A percentile compares a stretch with the other conserved stretches of the same genome.
Evolutionary conservation across 2,888 invertebrate genomes (phyloP).

Genomic region (Atethmia centrago): DNA sequence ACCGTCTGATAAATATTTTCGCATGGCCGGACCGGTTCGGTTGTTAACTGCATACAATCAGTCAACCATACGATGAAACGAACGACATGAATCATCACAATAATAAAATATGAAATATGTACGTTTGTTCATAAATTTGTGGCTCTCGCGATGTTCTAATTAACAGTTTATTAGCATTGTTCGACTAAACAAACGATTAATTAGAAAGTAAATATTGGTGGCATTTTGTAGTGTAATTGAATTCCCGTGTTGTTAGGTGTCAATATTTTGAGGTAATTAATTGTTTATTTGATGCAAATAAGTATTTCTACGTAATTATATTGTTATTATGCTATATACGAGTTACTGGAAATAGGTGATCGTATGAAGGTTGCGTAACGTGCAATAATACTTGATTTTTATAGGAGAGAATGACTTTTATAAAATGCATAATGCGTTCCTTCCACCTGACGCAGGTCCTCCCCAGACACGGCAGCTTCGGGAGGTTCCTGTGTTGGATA

Average conservation of each 20-base stretch:
- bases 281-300: background rate
- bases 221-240: slow-evolving; percentile 30
- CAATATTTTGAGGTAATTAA: slow-evolving; percentile 35
- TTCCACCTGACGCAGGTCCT: too few relatives aligned
- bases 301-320: background rate
- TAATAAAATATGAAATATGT: background rate
- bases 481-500: too few relatives aligned
- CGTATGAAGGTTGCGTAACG: background rate
- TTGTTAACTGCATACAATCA: background rate
- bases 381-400: background rate
- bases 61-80: background rate
- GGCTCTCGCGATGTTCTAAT: background rate
- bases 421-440: background rate
- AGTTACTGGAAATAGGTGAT: too few relatives aligned
- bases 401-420: background rate
- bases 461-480: too few relatives aligned
- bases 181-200: slow-evolving; percentile 46
- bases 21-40: too few relatives aligned
- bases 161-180: slow-evolving; percentile 18
- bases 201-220: slow-evolving; percentile 46
- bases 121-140: background rate
- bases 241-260: slow-evolving; percentile 11
- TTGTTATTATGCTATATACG: too few relatives aligned
- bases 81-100: background rate
- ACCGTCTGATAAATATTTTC: too few relatives aligned